A percentile compares a stretch with the other conserved stretches of the same genome.
Conservation (phyloP, 2,113 vertebrate genomes). For the Pimephales promelas region DNA sequence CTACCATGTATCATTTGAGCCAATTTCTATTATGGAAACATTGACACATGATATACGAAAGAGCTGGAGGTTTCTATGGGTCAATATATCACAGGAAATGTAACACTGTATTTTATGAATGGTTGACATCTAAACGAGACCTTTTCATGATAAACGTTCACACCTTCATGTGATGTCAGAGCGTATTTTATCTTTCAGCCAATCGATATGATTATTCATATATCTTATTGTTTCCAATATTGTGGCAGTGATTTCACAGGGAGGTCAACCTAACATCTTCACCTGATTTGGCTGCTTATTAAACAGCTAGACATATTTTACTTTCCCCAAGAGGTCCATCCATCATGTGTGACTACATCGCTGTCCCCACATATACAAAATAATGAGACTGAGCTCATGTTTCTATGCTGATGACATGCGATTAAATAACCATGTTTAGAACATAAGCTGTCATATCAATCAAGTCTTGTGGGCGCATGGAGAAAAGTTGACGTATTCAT, state of each 20-base stretch:
- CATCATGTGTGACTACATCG: constrained; percentile 16
- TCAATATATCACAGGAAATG: constrained; percentile 34
- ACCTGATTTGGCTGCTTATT: constrained; percentile 44
- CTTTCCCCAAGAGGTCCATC: constrained; percentile 12
- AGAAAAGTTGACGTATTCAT: not conserved
- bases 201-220: constrained; percentile 54
- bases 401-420: constrained; percentile 25
- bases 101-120: constrained; percentile 30
- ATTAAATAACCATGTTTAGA: constrained; percentile 10
- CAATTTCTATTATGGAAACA: constrained; percentile 24
- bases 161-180: constrained; percentile 6
- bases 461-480: not conserved
- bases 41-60: not conserved
- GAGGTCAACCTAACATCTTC: constrained; percentile 24
- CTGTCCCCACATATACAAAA: constrained; percentile 18
- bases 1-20: not conserved
- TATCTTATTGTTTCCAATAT: constrained; percentile 18
- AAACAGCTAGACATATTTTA: constrained; percentile 20
- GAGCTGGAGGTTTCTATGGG: not conserved
- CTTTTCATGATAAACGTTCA: constrained; percentile 11
- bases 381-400: constrained; percentile 33
- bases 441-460: constrained; percentile 20
- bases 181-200: constrained; percentile 38
- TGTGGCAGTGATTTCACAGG: not conserved
- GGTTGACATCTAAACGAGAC: constrained; percentile 28